phyloP scores from a whole-genome alignment of 1,140 invertebrate species.

The Daktulosphaira vitifoliae region DNA sequence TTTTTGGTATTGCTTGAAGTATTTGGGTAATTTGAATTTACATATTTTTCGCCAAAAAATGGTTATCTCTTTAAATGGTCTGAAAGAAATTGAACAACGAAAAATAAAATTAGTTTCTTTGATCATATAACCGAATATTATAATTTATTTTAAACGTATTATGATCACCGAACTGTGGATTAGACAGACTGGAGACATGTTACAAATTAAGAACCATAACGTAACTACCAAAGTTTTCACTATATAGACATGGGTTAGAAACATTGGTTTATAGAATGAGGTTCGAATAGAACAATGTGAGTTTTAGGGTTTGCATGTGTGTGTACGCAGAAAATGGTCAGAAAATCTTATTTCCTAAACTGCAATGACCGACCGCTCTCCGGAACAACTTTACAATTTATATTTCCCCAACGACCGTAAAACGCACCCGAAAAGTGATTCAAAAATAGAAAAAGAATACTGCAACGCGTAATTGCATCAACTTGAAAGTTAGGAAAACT shows the following conservation, averaged over 20 bases:
- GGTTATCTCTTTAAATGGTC: neutral
- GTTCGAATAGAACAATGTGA: no score
- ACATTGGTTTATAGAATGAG: no score
- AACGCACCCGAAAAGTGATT: no score
- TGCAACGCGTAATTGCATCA: no score
- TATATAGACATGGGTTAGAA: no score
- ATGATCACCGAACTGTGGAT: neutral
- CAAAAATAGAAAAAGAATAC: no score
- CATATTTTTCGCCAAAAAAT: neutral
- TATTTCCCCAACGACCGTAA: neutral
- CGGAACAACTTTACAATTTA: conserved; percentile 4
- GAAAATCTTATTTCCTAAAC: neutral
- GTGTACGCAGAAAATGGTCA: neutral
- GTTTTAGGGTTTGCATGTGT: neutral
- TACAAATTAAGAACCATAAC: neutral
- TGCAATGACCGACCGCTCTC: neutral
- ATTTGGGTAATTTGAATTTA: no score
- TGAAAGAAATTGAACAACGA: neutral
- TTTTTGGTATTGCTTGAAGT: no score
- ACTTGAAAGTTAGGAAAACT: no score
- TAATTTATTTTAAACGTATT: neutral
- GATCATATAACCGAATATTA: neutral
- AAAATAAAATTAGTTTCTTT: neutral
- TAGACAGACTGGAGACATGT: neutral
- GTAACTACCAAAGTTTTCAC: neutral